Evolutionary conservation across 2,888 invertebrate species (phyloP).

Genomic region (Fissipunctia ypsillon): DNA sequence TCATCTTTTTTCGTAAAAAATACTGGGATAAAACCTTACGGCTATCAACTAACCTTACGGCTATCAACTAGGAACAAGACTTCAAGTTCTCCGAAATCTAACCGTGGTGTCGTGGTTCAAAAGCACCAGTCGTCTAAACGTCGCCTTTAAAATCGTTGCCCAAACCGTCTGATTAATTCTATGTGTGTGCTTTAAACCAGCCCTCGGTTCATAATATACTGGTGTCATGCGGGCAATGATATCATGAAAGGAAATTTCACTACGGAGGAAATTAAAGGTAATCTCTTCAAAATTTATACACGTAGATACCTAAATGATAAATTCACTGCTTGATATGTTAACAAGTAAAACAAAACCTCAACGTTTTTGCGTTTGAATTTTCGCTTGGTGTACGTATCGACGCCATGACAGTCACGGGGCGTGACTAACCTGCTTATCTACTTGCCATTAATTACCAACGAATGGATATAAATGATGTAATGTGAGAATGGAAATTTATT

Average conservation of each 20-base stretch:
- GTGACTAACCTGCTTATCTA: constrained; percentile 6
- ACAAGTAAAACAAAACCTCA: neutral
- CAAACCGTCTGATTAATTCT: neutral
- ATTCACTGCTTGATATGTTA: neutral
- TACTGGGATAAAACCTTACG: neutral
- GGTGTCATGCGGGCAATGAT: neutral
- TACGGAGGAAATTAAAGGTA: neutral
- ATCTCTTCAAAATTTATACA: neutral
- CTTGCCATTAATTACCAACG: constrained; percentile 36
- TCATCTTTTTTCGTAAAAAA: neutral
- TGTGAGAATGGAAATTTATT: constrained; percentile 46
- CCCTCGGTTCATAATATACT: neutral
- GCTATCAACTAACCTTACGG: neutral
- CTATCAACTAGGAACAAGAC: neutral
- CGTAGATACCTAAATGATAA: too few species aligned
- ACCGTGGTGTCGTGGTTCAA: too few species aligned
- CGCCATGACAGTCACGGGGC: too few species aligned
- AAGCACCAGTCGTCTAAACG: neutral
- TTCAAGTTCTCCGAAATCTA: neutral
- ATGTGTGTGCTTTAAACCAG: neutral
- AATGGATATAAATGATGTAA: constrained; percentile 57
- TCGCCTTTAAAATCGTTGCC: neutral
- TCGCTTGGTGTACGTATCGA: constrained; percentile 19
- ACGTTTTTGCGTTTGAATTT: constrained; percentile 34
- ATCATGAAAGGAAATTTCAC: neutral